Conservation (phyloP, 2,888 invertebrate genomes). For the Catocala fraxini region DNA sequence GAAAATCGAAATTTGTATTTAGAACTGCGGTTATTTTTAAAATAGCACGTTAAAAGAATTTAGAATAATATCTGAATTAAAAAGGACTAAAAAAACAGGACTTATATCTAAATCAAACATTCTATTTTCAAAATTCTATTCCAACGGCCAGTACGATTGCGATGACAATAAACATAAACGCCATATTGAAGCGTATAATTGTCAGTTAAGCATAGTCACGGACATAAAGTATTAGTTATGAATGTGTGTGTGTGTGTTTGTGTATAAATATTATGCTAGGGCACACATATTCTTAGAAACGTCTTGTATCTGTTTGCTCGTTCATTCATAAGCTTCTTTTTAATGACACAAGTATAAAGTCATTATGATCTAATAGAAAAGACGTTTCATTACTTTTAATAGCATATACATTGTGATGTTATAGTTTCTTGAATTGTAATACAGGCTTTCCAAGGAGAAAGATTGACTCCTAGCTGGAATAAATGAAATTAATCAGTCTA, state of each 20-base stretch:
- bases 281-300: slow-evolving; percentile 22
- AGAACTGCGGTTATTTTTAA: too few relatives aligned
- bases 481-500: too few relatives aligned
- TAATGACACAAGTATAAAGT: slow-evolving; percentile 35
- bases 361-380: slow-evolving; percentile 21
- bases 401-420: too few relatives aligned
- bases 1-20: too few relatives aligned
- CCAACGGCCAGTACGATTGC: background rate
- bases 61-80: too few relatives aligned
- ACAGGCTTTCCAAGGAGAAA: too few relatives aligned
- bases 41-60: too few relatives aligned
- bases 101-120: background rate
- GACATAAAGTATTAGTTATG: slow-evolving; percentile 1
- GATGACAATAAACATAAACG: slow-evolving; percentile 4
- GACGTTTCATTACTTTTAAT: background rate
- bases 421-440: too few relatives aligned
- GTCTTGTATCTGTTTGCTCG: slow-evolving; percentile 43
- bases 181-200: background rate
- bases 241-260: background rate
- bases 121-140: background rate
- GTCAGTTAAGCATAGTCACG: background rate
- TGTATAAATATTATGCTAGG: background rate
- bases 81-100: too few relatives aligned
- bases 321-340: slow-evolving; percentile 57
- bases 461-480: too few relatives aligned